Percentiles rank a stretch among this genome's conserved stretches.
Evolutionary conservation across 2,797 vertebrate genomes (phyloP).

Genomic region (Synanceia verrucosa): DNA sequence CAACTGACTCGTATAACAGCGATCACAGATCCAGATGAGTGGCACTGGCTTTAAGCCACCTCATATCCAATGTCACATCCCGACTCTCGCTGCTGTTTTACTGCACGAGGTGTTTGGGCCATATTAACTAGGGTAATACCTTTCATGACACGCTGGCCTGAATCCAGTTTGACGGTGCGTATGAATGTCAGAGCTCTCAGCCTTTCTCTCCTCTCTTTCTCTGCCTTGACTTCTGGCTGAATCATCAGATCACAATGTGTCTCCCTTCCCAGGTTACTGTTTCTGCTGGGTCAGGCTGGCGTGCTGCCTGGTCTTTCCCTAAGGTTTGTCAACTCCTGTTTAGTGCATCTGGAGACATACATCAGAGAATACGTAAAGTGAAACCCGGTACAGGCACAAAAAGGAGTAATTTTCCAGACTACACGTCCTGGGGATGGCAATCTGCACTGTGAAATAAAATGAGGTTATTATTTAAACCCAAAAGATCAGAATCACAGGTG

Average conservation of each 20-base stretch:
- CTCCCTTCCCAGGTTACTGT: constrained; percentile 80
- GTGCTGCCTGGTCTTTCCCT: constrained; percentile 73
- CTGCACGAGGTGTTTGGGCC: constrained; percentile 56
- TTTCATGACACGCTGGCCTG: constrained; percentile 56
- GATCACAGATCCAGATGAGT: constrained; percentile 29
- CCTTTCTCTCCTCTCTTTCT: constrained; percentile 35
- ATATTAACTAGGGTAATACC: constrained; percentile 64
- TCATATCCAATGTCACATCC: constrained; percentile 63
- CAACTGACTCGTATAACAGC: constrained; percentile 42
- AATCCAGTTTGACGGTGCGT: constrained; percentile 60
- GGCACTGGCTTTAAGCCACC: constrained; percentile 44
- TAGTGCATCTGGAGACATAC: constrained; percentile 70
- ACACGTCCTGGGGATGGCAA: constrained; percentile 22
- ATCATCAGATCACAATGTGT: constrained; percentile 81
- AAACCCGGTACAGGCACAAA: constrained; percentile 25
- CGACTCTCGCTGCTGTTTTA: constrained; percentile 48
- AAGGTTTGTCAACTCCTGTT: constrained; percentile 77
- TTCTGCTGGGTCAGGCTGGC: constrained; percentile 84
- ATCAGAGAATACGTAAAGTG: constrained; percentile 41
- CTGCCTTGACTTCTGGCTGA: constrained; percentile 74
- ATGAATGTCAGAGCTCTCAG: constrained; percentile 75
- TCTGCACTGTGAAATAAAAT: constrained; percentile 52
- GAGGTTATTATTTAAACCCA: constrained; percentile 39
- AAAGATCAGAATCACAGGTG: constrained; percentile 22
- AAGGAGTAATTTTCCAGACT: constrained; percentile 19